phyloP scores from a whole-genome alignment of 2,797 vertebrate genomes.

The Melanotaenia nigrans region DNA sequence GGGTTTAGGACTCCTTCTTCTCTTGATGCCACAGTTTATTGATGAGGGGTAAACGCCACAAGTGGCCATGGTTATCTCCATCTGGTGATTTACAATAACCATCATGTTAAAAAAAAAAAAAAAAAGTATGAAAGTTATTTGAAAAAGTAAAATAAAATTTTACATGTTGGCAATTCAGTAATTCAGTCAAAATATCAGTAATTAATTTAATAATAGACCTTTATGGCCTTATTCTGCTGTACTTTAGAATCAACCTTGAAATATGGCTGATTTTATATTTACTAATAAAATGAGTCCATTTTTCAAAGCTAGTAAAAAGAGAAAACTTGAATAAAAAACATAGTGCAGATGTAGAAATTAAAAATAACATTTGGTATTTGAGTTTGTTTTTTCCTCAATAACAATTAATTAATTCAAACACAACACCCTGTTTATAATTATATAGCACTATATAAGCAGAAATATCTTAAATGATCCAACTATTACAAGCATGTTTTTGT shows the following conservation, averaged over 20 bases:
- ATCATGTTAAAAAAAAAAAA: no score
- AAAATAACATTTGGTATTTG: background rate
- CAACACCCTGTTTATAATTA: background rate
- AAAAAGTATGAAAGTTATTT: background rate
- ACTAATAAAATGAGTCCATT: background rate
- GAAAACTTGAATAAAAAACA: background rate
- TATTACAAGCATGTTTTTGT: background rate
- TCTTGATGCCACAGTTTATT: conserved; percentile 54
- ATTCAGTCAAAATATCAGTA: background rate
- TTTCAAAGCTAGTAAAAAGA: background rate
- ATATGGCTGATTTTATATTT: background rate
- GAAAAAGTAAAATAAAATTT: background rate
- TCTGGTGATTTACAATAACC: conserved; percentile 1
- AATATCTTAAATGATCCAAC: conserved; percentile 1
- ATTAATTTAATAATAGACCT: background rate
- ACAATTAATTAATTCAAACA: background rate
- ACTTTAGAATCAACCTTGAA: background rate
- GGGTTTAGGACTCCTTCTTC: conserved; percentile 40
- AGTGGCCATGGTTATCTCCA: conserved; percentile 32
- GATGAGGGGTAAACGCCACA: conserved; percentile 48
- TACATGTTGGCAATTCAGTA: background rate
- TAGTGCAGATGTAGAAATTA: no score
- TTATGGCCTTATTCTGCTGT: background rate
- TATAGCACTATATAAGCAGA: background rate
- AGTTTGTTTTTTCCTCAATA: background rate